Evolutionary conservation across 2,113 vertebrate genomes (phyloP).

Genomic region (Psammodynastes pulverulentus): DNA sequence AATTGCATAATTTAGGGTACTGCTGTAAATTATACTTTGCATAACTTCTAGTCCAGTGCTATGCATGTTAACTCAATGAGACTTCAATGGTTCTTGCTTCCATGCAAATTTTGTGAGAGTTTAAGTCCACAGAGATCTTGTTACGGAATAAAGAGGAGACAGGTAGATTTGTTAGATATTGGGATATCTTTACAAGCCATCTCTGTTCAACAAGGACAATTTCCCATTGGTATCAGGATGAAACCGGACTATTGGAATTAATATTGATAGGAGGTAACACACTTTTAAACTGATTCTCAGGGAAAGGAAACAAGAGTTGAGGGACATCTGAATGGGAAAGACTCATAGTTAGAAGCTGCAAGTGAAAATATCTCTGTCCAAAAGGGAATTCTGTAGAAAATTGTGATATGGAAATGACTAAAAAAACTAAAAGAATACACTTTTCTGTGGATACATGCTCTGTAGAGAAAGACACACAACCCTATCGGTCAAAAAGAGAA

Average conservation of each 20-base stretch:
- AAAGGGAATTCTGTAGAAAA: background rate
- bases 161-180: background rate
- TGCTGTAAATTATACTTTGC: background rate
- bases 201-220: background rate
- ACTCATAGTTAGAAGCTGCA: background rate
- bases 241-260: background rate
- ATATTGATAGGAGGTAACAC: background rate
- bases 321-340: background rate
- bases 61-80: background rate
- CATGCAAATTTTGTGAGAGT: background rate
- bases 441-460: background rate
- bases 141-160: background rate
- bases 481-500: background rate
- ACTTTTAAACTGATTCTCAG: background rate
- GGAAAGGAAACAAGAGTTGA: background rate
- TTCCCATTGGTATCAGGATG: background rate
- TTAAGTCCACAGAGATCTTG: background rate
- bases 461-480: background rate
- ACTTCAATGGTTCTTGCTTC: background rate
- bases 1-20: background rate
- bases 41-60: background rate
- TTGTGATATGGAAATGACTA: background rate
- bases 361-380: background rate
- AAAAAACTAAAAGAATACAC: background rate
- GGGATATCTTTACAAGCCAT: background rate